Percentiles rank a stretch among this genome's conserved stretches.
Conservation (phyloP, 2,797 vertebrate species). For the Chromis chromis region DNA sequence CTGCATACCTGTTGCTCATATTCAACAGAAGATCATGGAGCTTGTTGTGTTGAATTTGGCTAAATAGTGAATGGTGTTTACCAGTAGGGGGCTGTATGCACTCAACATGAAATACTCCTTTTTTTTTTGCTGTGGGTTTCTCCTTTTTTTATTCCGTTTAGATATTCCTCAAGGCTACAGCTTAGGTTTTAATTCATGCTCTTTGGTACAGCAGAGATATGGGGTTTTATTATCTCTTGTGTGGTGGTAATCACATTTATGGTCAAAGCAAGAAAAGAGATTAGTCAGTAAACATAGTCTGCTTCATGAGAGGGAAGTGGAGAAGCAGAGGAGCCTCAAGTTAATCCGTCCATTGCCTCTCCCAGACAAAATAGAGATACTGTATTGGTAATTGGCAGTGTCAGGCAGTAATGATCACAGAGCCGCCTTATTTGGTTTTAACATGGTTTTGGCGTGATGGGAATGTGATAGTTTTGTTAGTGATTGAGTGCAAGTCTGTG, state of each 20-base stretch:
- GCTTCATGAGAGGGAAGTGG: conserved; percentile 59
- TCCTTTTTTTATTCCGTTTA: conserved; percentile 22
- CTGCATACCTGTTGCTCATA: conserved; percentile 78
- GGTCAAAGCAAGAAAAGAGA: conserved; percentile 80
- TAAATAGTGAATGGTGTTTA: conserved; percentile 59
- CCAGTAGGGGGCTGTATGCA: conserved; percentile 86
- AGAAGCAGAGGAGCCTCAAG: conserved; percentile 59
- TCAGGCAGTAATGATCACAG: conserved; percentile 61
- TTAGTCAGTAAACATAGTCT: conserved; percentile 75
- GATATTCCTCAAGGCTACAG: conserved; percentile 78
- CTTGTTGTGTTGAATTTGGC: conserved; percentile 58
- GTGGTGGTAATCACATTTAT: conserved; percentile 83
- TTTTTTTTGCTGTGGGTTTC: conserved; percentile 47
- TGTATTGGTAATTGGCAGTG: conserved; percentile 62
- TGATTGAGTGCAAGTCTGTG: neutral
- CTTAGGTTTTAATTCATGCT: conserved; percentile 80
- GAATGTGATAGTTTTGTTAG: conserved; percentile 36
- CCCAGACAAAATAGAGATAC: conserved; percentile 58
- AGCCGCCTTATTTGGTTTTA: conserved; percentile 49
- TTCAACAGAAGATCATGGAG: conserved; percentile 76
- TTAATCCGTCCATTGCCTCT: conserved; percentile 73
- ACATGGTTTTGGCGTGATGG: conserved; percentile 37
- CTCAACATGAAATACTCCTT: conserved; percentile 63
- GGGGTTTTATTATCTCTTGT: conserved; percentile 81
- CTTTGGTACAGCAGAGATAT: conserved; percentile 74